Percentiles rank a stretch among this genome's conserved stretches.
Conservation (phyloP, 1,140 invertebrate genomes). For the Psix sp. region DNA sequence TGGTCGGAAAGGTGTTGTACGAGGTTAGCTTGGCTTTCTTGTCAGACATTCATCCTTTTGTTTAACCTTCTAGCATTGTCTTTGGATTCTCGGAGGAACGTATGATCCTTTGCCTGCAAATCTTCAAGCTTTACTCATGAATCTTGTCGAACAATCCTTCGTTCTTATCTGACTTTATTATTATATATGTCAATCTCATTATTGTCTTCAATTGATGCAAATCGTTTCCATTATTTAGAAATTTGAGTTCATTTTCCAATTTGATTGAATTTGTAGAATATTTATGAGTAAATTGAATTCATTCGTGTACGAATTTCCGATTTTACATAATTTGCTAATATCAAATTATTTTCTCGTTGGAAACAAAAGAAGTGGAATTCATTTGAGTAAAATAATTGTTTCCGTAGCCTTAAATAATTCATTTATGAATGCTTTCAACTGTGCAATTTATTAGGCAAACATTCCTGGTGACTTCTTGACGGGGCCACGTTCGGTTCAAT, state of each 20-base stretch:
- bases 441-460: slow-evolving; percentile 68
- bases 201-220: slow-evolving; percentile 8
- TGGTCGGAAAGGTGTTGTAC: slow-evolving; percentile 59
- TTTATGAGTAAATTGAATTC: no score
- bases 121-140: slow-evolving; percentile 14
- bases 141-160: slow-evolving; percentile 38
- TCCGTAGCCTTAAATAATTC: slow-evolving; percentile 34
- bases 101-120: slow-evolving; percentile 19
- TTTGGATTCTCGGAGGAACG: slow-evolving; percentile 29
- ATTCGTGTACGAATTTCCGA: no score
- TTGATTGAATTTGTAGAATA: background rate
- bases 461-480: slow-evolving; percentile 45
- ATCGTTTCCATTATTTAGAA: background rate
- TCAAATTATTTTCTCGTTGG: no score
- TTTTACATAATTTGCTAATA: no score
- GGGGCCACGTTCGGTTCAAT: slow-evolving; percentile 54
- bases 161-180: slow-evolving; percentile 14
- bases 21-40: slow-evolving; percentile 47
- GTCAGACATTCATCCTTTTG: slow-evolving; percentile 67
- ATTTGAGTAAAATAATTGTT: slow-evolving; percentile 37
- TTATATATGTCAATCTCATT: slow-evolving; percentile 21
- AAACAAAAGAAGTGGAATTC: slow-evolving; percentile 20
- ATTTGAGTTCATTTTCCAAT: background rate
- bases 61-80: slow-evolving; percentile 66
- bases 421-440: slow-evolving; percentile 59